Conservation (phyloP, 2,113 vertebrate genomes). For the Bubo blakistoni region DNA sequence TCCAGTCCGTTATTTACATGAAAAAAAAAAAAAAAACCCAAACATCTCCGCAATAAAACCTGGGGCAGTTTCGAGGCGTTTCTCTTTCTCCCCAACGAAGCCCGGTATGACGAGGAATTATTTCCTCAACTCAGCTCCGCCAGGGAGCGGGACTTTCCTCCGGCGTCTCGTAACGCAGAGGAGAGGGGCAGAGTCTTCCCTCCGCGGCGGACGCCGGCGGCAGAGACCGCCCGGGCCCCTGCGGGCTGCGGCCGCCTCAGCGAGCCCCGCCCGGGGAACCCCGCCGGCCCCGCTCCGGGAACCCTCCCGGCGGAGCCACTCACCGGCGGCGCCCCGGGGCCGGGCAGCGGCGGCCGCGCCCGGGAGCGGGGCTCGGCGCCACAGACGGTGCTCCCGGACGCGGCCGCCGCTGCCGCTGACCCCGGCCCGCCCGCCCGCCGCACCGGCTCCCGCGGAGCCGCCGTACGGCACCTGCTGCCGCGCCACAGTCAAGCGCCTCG, state of each 20-base stretch:
- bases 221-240: not conserved
- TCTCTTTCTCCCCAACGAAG: not conserved
- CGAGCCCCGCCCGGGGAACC: not conserved
- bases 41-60: not conserved
- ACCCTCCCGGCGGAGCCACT: not conserved
- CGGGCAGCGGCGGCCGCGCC: not conserved
- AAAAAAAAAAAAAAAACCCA: not conserved
- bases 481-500: not conserved
- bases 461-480: not conserved
- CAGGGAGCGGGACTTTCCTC: not conserved
- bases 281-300: not conserved
- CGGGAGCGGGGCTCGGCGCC: not conserved
- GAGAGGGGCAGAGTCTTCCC: too few species aligned
- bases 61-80: not conserved
- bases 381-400: not conserved
- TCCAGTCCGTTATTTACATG: rapidly evolving
- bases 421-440: not conserved
- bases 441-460: not conserved
- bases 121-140: not conserved
- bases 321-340: too few species aligned
- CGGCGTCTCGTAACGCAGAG: not conserved
- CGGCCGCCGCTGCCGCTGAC: not conserved
- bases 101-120: not conserved
- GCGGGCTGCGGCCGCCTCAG: not conserved
- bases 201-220: not conserved